Evolutionary conservation across 30 jellyfish, hydroid and myxozoan species (phyloP), one percentile per base, ranked within the genome.

Genomic region (Hydractinia symbiolongicarpus): DNA sequence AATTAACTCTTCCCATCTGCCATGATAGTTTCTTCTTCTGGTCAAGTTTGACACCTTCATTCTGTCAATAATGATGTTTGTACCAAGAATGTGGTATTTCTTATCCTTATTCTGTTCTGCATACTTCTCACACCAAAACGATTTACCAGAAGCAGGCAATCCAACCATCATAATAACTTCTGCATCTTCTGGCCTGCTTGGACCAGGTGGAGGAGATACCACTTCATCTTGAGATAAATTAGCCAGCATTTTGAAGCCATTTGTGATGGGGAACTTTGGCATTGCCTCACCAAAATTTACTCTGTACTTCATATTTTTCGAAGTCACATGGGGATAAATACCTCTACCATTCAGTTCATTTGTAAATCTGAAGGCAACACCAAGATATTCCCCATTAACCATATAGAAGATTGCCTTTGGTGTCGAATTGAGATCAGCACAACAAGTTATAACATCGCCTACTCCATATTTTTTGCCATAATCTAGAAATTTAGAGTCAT

Each of bases 161-260:
- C 99, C 99, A 16, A 94, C 96, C 96, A 94, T 88, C 96, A 94
- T 88, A 7, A 94, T 79, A 44, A 94, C 86, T 78, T 94, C 99
- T 0, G 96, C 99, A 55, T 94, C 96, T 40, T 77, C 87, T 64
- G 89, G 87, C 20, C 60, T 54, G 5, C 86, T 64, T n/a, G 99
- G 96, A 5, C 96, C 99, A 16, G 77, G 77, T 50, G 88, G 88
- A 11, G 96, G 96, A 20, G 72, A 54, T 11, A 88, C 84, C 30
- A 85, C 79, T 14, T 70, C 83, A 56, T 74, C 90, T 7, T 56
- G 14, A 10, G 95, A 83, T n/a, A 67, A 61, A 67, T 84, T 61
- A 50, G 78, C 89, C 9, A 94, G 64, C 99, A 94, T 83, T 53
- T 83, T n/a, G 73, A 88, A 94, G 20, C 99, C 96, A 51, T 95